These are phyloP conservation scores for Anthophora plumipes DNA, from an alignment of 2,888 invertebrate species.

Conservation along the genomic window DNA sequence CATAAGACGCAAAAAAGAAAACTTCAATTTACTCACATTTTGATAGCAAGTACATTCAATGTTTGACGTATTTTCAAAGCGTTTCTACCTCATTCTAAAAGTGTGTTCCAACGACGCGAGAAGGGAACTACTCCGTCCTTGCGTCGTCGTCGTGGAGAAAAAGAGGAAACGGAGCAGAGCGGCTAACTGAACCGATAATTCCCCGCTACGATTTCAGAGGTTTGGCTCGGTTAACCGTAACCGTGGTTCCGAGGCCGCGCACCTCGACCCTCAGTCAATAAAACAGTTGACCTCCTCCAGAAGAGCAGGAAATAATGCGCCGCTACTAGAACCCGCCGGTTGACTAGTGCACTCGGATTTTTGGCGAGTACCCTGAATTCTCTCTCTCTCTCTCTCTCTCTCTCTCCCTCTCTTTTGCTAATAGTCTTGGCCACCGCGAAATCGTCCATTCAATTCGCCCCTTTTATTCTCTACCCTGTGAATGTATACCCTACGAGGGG, in stretches of 20 bases:
- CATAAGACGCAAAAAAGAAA: too few relatives aligned
- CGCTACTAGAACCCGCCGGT: conserved; percentile 42
- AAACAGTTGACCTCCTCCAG: conserved; percentile 76
- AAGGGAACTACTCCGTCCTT: conserved; percentile 25
- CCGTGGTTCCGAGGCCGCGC: conserved; percentile 75
- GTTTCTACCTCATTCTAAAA: background rate
- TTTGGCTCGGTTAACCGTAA: conserved; percentile 78
- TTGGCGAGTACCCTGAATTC: conserved; percentile 56
- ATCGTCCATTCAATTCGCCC: conserved; percentile 28
- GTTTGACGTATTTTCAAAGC: conserved; percentile 2
- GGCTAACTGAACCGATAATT: conserved; percentile 77
- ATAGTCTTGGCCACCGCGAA: conserved; percentile 37
- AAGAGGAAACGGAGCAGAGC: conserved; percentile 61
- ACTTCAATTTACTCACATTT: background rate
- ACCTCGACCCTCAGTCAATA: conserved; percentile 74
- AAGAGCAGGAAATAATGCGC: conserved; percentile 64
- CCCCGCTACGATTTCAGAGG: conserved; percentile 76
- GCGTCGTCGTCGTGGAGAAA: conserved; percentile 43
- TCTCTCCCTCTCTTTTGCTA: conserved; percentile 30
- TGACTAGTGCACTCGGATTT: conserved; percentile 55
- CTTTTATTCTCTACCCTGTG: conserved; percentile 24
- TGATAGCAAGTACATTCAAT: background rate
- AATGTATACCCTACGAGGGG: background rate
- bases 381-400: conserved; percentile 6
- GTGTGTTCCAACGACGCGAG: conserved; percentile 2